Conservation (phyloP, 2,797 vertebrate species). For the Melanitta fusca region DNA sequence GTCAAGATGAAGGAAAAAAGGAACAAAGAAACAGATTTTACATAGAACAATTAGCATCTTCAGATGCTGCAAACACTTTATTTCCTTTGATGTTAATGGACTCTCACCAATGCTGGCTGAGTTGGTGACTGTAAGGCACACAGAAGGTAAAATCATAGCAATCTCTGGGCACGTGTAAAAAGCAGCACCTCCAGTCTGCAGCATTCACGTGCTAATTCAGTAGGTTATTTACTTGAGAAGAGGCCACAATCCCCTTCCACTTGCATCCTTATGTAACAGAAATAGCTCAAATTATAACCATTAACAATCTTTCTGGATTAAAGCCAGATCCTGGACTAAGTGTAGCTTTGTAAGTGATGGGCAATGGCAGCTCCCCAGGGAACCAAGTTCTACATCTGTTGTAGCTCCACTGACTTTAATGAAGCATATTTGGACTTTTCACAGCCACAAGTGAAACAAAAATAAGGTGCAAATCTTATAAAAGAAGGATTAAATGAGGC, state of each 20-base stretch:
- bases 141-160: not conserved
- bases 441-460: not conserved
- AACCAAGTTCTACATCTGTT: not conserved
- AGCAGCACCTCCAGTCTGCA: not conserved
- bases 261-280: not conserved
- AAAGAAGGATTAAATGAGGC: not conserved
- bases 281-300: not conserved
- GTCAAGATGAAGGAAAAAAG: not conserved
- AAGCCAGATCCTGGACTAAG: not conserved
- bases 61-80: not conserved
- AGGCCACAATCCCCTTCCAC: not conserved
- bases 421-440: not conserved
- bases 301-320: not conserved
- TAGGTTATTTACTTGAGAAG: not conserved
- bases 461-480: not conserved
- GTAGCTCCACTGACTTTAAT: not conserved
- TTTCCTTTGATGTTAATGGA: not conserved
- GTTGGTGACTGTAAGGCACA: not conserved
- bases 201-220: not conserved
- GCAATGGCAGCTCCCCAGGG: not conserved
- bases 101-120: not conserved
- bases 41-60: not conserved
- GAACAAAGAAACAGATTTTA: not conserved
- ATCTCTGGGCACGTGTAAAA: not conserved
- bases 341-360: not conserved